Conservation (phyloP, 2,113 vertebrate genomes). For the Morone chrysops region DNA sequence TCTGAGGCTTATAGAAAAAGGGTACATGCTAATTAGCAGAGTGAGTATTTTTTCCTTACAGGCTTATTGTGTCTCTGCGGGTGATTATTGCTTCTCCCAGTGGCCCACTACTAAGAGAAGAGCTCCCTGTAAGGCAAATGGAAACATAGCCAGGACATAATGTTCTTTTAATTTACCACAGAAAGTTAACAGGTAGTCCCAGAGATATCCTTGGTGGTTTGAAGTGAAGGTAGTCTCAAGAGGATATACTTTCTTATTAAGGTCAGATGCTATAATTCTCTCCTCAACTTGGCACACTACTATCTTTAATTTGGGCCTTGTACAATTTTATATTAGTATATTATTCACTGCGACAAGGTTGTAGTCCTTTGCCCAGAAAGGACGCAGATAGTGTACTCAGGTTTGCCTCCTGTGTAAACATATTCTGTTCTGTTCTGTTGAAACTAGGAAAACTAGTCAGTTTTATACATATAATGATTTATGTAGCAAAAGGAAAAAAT, state of each 20-base stretch:
- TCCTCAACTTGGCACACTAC: conserved; percentile 31
- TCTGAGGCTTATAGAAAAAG: conserved; percentile 51
- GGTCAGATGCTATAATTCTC: conserved; percentile 63
- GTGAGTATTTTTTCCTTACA: conserved; percentile 51
- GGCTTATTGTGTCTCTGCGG: conserved; percentile 56
- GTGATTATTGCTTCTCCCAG: conserved; percentile 71
- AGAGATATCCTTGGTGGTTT: conserved; percentile 47
- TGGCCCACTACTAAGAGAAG: conserved; percentile 44
- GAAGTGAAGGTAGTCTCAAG: conserved; percentile 47
- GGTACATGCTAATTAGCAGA: conserved; percentile 73
- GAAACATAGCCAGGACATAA: conserved; percentile 41
- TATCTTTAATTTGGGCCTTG: conserved; percentile 47
- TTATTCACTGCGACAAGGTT: conserved; percentile 38
- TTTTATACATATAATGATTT: background rate
- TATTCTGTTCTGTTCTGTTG: background rate
- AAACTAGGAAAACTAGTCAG: background rate
- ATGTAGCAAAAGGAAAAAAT: background rate
- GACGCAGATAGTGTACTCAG: background rate
- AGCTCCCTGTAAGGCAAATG: conserved; percentile 49
- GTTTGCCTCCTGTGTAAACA: background rate
- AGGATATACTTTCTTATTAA: conserved; percentile 53
- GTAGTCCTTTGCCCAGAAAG: background rate
- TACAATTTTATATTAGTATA: conserved; percentile 25
- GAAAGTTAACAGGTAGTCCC: conserved; percentile 51
- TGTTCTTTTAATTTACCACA: conserved; percentile 56